Percentiles rank a stretch among this genome's conserved stretches.
Evolutionary conservation across 2,888 invertebrate species (phyloP).

Genomic region (Glaucopsyche alexis): DNA sequence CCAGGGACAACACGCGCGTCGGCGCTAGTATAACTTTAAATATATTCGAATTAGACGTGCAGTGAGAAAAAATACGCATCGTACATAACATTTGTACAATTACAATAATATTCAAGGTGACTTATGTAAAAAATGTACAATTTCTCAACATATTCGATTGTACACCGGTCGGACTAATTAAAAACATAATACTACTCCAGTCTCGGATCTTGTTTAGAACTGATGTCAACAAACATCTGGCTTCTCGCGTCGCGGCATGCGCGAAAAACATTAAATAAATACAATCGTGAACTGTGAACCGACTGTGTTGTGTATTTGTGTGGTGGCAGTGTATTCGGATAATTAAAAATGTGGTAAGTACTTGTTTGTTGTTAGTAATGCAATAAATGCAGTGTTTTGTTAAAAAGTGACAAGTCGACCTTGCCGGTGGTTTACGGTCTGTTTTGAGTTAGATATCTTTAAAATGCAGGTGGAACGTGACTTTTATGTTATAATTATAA

Average conservation of each 20-base stretch:
- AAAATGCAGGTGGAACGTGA: background rate
- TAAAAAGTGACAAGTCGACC: constrained; percentile 1
- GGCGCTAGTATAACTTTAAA: background rate
- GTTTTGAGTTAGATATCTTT: constrained; percentile 9
- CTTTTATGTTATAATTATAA: background rate
- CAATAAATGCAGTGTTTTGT: background rate
- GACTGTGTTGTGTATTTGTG: background rate
- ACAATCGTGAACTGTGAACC: constrained; percentile 1
- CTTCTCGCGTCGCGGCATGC: background rate
- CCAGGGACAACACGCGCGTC: background rate
- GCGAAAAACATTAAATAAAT: constrained; percentile 7
- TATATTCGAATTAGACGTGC: constrained; percentile 18
- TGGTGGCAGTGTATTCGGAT: constrained; percentile 6
- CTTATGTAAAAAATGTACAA: background rate
- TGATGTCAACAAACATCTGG: constrained; percentile 25
- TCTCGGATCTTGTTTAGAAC: constrained; percentile 26
- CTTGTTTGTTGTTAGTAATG: background rate
- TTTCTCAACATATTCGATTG: constrained; percentile 12
- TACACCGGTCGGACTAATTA: constrained; percentile 18
- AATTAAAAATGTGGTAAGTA: constrained; percentile 26
- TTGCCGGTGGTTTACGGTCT: background rate
- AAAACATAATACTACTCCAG: background rate
- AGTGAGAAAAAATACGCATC: constrained; percentile 8
- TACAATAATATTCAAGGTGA: constrained; percentile 17
- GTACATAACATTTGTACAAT: background rate